Conservation (phyloP, 2,113 vertebrate species). For the Dasyornis broadbenti region DNA sequence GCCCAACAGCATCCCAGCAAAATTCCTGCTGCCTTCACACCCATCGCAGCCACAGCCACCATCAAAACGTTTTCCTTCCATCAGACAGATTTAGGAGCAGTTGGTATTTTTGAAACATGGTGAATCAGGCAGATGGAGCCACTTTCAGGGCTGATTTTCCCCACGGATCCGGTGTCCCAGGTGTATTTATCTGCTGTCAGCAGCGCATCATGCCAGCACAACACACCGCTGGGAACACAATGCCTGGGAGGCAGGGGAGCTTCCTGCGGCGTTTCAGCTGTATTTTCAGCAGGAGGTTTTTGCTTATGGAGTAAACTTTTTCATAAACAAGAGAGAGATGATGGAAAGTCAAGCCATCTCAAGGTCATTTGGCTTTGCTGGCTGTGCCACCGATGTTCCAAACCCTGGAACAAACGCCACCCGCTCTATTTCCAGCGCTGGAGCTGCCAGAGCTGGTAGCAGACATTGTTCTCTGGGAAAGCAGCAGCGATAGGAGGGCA, state of each 20-base stretch:
- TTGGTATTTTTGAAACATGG: neutral
- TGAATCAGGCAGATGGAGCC: accelerated
- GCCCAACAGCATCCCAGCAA: neutral
- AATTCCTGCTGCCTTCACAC: neutral
- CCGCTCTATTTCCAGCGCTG: neutral
- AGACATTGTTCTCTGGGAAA: slow-evolving; percentile 14
- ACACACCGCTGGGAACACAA: neutral
- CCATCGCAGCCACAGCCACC: neutral
- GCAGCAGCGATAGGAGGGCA: neutral
- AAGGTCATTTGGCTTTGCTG: neutral
- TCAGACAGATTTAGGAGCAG: neutral
- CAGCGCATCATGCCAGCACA: neutral
- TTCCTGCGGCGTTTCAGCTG: slow-evolving; percentile 43
- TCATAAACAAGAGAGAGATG: neutral
- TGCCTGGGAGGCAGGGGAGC: neutral
- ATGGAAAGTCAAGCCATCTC: neutral
- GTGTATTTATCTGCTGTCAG: slow-evolving; percentile 7
- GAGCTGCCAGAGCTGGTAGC: neutral
- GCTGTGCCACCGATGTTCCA: neutral
- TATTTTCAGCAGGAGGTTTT: slow-evolving; percentile 60
- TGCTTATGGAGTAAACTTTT: slow-evolving; percentile 66
- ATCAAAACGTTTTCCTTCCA: neutral
- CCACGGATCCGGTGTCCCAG: neutral
- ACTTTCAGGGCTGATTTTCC: neutral
- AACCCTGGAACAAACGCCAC: neutral